Evolutionary conservation across 2,888 invertebrate species (phyloP).

Genomic region (Chloroclystis v-ata): DNA sequence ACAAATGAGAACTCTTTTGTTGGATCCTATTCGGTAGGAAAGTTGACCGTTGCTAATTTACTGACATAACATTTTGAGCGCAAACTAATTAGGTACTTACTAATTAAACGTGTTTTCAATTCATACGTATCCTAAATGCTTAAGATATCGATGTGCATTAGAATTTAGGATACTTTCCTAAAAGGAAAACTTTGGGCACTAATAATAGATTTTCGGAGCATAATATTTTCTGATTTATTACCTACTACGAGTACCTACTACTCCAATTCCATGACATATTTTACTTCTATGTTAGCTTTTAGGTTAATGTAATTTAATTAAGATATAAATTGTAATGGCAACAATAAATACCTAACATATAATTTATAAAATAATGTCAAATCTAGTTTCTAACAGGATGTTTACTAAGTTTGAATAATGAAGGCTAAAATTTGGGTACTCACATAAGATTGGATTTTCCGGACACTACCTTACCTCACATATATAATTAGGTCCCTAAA

Average conservation of each 20-base stretch:
- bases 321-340: no score
- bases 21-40: conserved; percentile 17
- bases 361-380: neutral
- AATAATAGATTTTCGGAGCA: no score
- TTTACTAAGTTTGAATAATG: neutral
- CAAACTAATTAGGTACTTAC: conserved; percentile 6
- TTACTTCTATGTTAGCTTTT: no score
- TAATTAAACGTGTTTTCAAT: conserved; percentile 10
- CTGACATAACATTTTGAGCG: conserved; percentile 16
- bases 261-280: no score
- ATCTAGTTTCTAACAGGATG: neutral
- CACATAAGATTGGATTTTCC: conserved; percentile 11
- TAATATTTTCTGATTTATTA: no score
- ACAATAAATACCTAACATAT: no score
- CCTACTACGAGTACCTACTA: no score
- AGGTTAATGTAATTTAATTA: no score
- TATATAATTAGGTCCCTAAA: no score
- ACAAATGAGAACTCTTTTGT: conserved; percentile 36
- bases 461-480: no score
- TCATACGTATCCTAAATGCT: neutral
- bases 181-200: neutral
- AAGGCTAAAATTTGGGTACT: conserved; percentile 11
- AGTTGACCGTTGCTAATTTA: conserved; percentile 24
- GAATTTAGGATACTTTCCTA: neutral
- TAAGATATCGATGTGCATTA: no score